Evolutionary conservation across 2,113 vertebrate species (phyloP).

Genomic region (Dicaeum eximium): DNA sequence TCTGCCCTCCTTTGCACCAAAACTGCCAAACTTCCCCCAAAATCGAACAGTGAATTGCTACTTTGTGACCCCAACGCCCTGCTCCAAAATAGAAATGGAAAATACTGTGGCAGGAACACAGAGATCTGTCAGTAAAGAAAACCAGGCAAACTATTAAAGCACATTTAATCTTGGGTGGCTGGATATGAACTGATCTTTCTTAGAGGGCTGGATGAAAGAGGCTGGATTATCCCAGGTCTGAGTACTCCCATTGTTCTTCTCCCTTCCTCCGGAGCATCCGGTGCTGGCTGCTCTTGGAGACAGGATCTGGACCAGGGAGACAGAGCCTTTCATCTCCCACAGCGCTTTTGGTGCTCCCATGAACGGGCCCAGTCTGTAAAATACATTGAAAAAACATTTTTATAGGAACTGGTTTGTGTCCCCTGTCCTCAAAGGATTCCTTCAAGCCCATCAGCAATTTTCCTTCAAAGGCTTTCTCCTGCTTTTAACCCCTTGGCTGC

Average conservation of each 20-base stretch:
- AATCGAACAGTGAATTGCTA: neutral
- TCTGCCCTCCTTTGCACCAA: neutral
- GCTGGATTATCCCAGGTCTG: neutral
- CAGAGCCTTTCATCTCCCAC: neutral
- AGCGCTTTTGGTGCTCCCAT: neutral
- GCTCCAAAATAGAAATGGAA: neutral
- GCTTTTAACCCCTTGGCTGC: neutral
- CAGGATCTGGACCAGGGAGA: conserved; percentile 21
- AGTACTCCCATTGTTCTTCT: neutral
- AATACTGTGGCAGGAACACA: neutral
- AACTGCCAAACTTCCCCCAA: conserved; percentile 3
- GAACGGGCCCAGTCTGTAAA: neutral
- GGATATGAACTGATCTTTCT: conserved; percentile 20
- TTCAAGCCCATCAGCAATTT: neutral
- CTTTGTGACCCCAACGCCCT: neutral
- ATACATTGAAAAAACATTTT: neutral
- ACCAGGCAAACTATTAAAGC: conserved; percentile 8
- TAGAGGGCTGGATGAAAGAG: conserved; percentile 19
- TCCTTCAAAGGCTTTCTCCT: neutral
- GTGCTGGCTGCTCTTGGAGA: neutral
- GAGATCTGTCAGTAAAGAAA: conserved; percentile 24
- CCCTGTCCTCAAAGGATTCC: neutral
- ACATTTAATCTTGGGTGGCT: neutral
- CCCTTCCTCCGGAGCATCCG: neutral
- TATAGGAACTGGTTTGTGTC: neutral